These are phyloP conservation scores for Oligia fasciuncula DNA, from an alignment of 2,888 invertebrate species.

Conservation along the genomic window DNA sequence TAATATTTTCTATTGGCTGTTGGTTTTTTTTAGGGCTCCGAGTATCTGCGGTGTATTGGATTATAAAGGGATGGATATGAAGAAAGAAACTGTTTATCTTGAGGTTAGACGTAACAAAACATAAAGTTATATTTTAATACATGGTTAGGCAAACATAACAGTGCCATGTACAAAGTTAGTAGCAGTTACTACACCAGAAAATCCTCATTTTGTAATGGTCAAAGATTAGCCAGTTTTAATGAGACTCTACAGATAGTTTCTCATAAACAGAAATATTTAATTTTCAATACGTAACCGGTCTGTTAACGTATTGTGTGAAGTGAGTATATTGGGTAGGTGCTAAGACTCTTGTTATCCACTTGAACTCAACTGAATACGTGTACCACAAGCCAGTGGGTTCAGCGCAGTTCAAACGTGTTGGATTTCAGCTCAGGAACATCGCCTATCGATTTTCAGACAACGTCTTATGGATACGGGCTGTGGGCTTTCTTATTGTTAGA, in stretches of 20 bases:
- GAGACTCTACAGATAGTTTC: neutral
- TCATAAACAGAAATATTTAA: neutral
- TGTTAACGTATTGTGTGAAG: constrained; percentile 16
- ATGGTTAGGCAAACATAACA: too few species aligned
- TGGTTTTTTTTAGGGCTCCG: neutral
- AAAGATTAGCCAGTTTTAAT: neutral
- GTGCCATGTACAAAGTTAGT: neutral
- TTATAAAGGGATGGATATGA: neutral
- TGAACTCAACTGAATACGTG: constrained; percentile 30
- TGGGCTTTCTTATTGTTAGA: neutral
- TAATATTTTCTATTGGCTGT: constrained; percentile 29
- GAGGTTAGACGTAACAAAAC: too few species aligned
- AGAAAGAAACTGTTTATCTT: neutral
- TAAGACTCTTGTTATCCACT: constrained; percentile 48
- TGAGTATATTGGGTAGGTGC: constrained; percentile 27
- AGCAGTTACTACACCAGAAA: neutral
- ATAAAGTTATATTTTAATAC: too few species aligned
- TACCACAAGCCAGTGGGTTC: constrained; percentile 46
- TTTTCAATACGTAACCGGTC: neutral
- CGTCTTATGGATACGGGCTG: constrained; percentile 9
- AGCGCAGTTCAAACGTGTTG: constrained; percentile 45
- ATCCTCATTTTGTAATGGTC: neutral
- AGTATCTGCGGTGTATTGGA: constrained; percentile 8
- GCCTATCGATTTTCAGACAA: constrained; percentile 41
- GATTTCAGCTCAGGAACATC: constrained; percentile 39